These are phyloP conservation scores for Epinephelus coioides DNA, from an alignment of 2,797 vertebrate genomes.

Conservation along the genomic window DNA sequence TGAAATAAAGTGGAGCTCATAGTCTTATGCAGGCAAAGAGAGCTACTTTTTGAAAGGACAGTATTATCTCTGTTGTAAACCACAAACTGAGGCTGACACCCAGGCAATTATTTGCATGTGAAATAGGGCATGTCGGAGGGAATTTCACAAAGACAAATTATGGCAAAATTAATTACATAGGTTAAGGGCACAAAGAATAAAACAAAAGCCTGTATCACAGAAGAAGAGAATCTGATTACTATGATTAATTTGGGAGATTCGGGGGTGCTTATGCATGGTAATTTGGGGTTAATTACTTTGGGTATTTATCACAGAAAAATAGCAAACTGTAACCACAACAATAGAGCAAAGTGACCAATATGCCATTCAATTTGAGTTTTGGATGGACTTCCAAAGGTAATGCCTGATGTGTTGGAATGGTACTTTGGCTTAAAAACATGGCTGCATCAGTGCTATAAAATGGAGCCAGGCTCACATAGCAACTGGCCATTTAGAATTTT, in stretches of 20 bases:
- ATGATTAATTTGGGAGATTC: slow-evolving; percentile 77
- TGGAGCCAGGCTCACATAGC: not conserved
- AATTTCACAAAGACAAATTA: slow-evolving; percentile 69
- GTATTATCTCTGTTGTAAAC: slow-evolving; percentile 30
- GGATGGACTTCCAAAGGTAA: not conserved
- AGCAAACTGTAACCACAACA: slow-evolving; percentile 41
- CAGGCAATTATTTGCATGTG: slow-evolving; percentile 69
- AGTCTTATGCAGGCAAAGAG: slow-evolving; percentile 17
- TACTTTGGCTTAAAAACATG: not conserved
- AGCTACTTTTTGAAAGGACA: slow-evolving; percentile 20
- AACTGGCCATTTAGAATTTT: not conserved
- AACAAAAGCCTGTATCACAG: slow-evolving; percentile 67
- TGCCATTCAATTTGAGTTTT: slow-evolving; percentile 14
- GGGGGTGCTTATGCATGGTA: slow-evolving; percentile 58
- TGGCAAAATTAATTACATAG: slow-evolving; percentile 74
- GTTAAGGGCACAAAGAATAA: slow-evolving; percentile 76
- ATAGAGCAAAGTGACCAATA: slow-evolving; percentile 41
- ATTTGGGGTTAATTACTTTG: slow-evolving; percentile 73
- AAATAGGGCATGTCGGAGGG: slow-evolving; percentile 64
- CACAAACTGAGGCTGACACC: slow-evolving; percentile 44
- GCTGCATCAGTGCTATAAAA: not conserved
- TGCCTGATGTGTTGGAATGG: not conserved
- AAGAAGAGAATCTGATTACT: slow-evolving; percentile 72
- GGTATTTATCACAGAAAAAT: slow-evolving; percentile 34
- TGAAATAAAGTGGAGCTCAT: slow-evolving; percentile 21